phyloP scores from a whole-genome alignment of 2,888 invertebrate species.

The Lapara coniferarum region DNA sequence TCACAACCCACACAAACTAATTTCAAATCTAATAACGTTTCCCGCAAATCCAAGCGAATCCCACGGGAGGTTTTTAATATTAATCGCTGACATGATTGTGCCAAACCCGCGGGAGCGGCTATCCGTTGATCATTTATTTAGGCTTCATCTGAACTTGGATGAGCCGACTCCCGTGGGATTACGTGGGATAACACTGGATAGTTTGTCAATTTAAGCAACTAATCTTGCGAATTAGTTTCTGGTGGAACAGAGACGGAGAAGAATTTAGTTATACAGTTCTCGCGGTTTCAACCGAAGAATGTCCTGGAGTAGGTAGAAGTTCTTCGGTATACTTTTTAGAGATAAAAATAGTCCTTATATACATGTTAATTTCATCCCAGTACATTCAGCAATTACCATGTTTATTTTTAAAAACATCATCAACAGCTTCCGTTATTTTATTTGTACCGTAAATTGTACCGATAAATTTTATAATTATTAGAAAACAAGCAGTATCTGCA shows the following conservation, averaged over 20 bases:
- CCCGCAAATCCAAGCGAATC: background rate
- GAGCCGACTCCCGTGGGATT: background rate
- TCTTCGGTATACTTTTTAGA: too few relatives aligned
- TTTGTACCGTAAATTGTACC: too few relatives aligned
- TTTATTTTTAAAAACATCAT: background rate
- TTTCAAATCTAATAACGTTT: conserved; percentile 10
- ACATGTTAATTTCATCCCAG: background rate
- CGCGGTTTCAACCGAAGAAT: too few relatives aligned
- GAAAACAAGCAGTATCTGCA: too few relatives aligned
- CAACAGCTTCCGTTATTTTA: too few relatives aligned
- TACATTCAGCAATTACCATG: background rate
- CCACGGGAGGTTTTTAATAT: conserved; percentile 16
- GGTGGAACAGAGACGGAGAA: background rate
- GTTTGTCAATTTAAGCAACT: conserved; percentile 21
- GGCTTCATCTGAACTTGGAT: conserved; percentile 21
- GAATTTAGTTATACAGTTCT: too few relatives aligned
- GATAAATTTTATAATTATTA: too few relatives aligned
- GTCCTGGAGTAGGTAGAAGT: too few relatives aligned
- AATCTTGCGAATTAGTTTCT: conserved; percentile 14
- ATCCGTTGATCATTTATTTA: conserved; percentile 17
- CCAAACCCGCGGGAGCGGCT: background rate
- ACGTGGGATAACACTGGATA: background rate
- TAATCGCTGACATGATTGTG: conserved; percentile 22
- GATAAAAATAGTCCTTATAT: background rate
- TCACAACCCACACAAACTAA: background rate